Percentiles rank a stretch among this genome's conserved stretches.
phyloP scores from a whole-genome alignment of 2,113 vertebrate genomes.

The Platichthys flesus region DNA sequence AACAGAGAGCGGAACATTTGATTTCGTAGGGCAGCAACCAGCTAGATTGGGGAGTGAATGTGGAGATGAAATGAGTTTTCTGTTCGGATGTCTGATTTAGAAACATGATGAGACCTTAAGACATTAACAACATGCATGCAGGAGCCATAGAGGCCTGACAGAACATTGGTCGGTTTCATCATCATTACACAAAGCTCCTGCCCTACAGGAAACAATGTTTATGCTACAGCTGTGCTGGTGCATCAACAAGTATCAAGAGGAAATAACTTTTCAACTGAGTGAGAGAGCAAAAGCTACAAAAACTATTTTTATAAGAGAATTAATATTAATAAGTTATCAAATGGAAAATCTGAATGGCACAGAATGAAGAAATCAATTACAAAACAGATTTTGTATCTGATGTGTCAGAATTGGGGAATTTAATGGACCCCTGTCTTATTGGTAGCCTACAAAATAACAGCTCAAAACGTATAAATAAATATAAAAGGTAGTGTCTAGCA shows the following conservation, averaged over 20 bases:
- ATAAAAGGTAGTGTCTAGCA: too few relatives aligned
- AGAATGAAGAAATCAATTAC: too few relatives aligned
- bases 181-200: background rate
- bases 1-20: constrained; percentile 46
- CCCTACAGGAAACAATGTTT: background rate
- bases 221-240: background rate
- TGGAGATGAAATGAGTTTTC: constrained; percentile 12
- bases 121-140: background rate
- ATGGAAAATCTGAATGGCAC: background rate
- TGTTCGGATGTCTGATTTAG: constrained; percentile 2
- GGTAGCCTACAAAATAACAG: constrained; percentile 1
- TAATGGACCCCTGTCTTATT: background rate
- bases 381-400: too few relatives aligned
- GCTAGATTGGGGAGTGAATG: constrained; percentile 2
- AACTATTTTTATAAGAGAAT: background rate
- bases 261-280: background rate
- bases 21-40: constrained; percentile 30
- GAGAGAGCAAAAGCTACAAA: background rate
- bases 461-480: background rate
- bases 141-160: background rate
- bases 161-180: background rate
- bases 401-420: background rate
- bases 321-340: background rate
- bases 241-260: background rate
- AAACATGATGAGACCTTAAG: background rate